phyloP scores from a whole-genome alignment of 2,888 invertebrate genomes.

The Catocala fraxini region DNA sequence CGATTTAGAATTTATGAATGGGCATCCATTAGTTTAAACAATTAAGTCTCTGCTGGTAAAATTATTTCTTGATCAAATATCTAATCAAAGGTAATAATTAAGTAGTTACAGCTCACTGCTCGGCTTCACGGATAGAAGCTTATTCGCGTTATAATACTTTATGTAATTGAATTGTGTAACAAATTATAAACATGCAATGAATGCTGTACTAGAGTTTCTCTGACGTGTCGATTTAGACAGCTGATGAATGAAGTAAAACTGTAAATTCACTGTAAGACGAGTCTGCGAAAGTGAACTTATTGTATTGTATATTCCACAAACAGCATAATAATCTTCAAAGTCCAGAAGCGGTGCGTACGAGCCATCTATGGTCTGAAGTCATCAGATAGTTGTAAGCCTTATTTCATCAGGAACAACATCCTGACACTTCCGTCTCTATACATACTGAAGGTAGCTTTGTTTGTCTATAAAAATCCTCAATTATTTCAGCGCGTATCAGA shows the following conservation, averaged over 20 bases:
- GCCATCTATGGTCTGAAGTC: no score
- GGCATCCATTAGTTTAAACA: no score
- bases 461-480: no score
- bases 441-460: no score
- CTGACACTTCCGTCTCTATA: no score
- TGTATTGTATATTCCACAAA: not conserved
- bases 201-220: constrained; percentile 14
- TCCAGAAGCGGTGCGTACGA: no score
- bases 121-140: constrained; percentile 19
- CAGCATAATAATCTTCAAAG: no score
- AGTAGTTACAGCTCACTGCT: constrained; percentile 21
- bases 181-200: constrained; percentile 9
- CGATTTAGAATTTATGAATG: no score
- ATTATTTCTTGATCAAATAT: not conserved
- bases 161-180: constrained; percentile 45
- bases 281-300: not conserved
- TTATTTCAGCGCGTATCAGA: no score
- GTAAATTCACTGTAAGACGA: constrained; percentile 3
- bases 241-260: constrained; percentile 2
- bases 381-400: no score
- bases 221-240: constrained; percentile 1
- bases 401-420: no score
- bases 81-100: constrained; percentile 11
- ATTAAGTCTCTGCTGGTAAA: no score
- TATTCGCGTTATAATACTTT: constrained; percentile 30